Conservation (phyloP, 2,797 vertebrate species). For the Halcyon badia region DNA sequence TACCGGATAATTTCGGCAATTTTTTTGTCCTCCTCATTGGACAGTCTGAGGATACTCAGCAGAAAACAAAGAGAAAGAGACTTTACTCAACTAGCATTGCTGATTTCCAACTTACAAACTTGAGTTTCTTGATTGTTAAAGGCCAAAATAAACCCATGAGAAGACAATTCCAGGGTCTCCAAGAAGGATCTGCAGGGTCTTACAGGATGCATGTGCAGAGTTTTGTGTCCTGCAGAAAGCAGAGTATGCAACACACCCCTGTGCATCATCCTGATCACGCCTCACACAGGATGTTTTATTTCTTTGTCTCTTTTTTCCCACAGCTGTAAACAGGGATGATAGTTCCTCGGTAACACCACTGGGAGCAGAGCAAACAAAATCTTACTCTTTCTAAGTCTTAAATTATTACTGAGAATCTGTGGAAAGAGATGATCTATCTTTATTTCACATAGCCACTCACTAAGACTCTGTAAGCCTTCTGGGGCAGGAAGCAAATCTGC, state of each 20-base stretch:
- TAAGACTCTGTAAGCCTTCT: background rate
- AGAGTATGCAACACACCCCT: fast-evolving
- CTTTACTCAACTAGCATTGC: background rate
- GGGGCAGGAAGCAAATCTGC: constrained; percentile 38
- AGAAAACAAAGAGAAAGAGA: background rate
- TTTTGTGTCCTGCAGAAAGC: background rate
- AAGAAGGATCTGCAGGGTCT: background rate
- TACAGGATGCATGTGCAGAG: background rate
- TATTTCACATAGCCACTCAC: constrained; percentile 3
- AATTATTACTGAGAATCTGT: constrained; percentile 55
- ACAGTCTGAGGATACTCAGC: background rate
- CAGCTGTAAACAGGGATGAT: background rate
- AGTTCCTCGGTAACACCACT: background rate
- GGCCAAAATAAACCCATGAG: background rate
- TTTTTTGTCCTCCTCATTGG: background rate
- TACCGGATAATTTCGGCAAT: background rate
- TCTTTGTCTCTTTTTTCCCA: background rate
- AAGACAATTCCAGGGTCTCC: background rate
- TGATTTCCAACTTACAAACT: background rate
- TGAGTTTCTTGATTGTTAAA: background rate
- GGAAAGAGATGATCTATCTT: constrained; percentile 35
- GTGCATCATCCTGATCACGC: fast-evolving
- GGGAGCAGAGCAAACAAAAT: constrained; percentile 54
- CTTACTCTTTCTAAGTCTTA: constrained; percentile 43
- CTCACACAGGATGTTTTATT: background rate